A percentile compares a stretch with the other conserved stretches of the same genome.
Conservation (phyloP, 2,113 vertebrate genomes). For the Nymphicus hollandicus region DNA sequence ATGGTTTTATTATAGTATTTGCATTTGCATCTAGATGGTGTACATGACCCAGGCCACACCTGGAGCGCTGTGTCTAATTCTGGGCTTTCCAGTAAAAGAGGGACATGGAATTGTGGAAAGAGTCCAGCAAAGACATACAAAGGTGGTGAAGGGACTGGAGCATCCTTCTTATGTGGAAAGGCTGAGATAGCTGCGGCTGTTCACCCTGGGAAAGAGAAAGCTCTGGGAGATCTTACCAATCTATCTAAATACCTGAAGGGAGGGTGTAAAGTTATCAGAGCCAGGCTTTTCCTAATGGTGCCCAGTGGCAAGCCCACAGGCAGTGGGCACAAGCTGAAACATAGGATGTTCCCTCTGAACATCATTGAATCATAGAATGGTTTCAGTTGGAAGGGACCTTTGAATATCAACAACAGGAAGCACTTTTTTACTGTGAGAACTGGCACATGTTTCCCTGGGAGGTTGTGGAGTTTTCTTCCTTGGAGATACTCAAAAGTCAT, state of each 20-base stretch:
- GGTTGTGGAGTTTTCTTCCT: not conserved
- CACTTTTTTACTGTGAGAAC: not conserved
- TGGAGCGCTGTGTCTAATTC: not conserved
- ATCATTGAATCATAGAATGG: not conserved
- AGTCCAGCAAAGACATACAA: not conserved
- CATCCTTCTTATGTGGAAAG: not conserved
- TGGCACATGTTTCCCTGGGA: not conserved
- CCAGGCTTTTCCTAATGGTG: not conserved
- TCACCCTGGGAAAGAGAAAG: not conserved
- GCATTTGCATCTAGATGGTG: not conserved
- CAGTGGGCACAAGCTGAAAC: not conserved
- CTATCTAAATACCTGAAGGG: not conserved
- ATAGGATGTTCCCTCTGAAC: not conserved
- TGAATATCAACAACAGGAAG: not conserved
- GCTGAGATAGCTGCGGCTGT: not conserved
- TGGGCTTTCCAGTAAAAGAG: not conserved
- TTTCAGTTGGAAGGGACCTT: not conserved
- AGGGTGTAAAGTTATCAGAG: not conserved
- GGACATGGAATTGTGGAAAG: not conserved
- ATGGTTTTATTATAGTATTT: not conserved
- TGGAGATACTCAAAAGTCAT: not conserved
- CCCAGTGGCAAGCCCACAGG: not conserved
- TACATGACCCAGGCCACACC: not conserved
- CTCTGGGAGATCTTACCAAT: not conserved
- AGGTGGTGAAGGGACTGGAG: not conserved